A percentile compares a stretch with the other conserved stretches of the same genome.
phyloP scores from a whole-genome alignment of 2,113 vertebrate species.

The Callocephalon fimbriatum region DNA sequence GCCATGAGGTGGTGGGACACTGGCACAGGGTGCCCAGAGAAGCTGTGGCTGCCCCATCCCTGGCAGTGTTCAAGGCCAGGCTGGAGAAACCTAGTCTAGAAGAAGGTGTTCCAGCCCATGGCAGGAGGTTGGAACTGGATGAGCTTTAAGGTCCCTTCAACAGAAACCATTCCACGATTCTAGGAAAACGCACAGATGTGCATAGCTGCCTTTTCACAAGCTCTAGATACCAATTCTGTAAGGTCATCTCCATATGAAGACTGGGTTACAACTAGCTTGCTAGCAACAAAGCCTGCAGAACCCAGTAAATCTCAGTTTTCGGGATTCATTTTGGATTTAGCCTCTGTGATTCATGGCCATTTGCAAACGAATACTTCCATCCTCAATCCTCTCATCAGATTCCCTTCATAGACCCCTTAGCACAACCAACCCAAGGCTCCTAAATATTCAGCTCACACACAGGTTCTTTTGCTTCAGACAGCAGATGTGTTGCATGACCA shows the following conservation, averaged over 20 bases:
- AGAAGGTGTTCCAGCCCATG: not conserved
- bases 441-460: conserved; percentile 62
- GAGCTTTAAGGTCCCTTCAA: not conserved
- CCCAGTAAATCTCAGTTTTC: not conserved
- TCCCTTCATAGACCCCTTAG: conserved; percentile 10
- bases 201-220: not conserved
- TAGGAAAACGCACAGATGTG: accelerated
- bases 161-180: not conserved
- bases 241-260: not conserved
- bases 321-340: not conserved
- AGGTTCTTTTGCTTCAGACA: conserved; percentile 49
- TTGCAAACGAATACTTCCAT: not conserved
- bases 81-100: not conserved
- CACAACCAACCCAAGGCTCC: not conserved
- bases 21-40: not conserved
- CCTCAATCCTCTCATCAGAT: conserved; percentile 1
- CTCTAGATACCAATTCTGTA: not conserved
- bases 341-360: not conserved
- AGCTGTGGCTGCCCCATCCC: not conserved
- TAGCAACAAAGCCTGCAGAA: not conserved
- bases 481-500: conserved; percentile 53
- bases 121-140: not conserved
- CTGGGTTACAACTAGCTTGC: not conserved
- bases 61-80: not conserved
- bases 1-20: not conserved